These are phyloP conservation scores for Campopleginae sp. DNA, from an alignment of 2,888 invertebrate species.

Conservation along the genomic window DNA sequence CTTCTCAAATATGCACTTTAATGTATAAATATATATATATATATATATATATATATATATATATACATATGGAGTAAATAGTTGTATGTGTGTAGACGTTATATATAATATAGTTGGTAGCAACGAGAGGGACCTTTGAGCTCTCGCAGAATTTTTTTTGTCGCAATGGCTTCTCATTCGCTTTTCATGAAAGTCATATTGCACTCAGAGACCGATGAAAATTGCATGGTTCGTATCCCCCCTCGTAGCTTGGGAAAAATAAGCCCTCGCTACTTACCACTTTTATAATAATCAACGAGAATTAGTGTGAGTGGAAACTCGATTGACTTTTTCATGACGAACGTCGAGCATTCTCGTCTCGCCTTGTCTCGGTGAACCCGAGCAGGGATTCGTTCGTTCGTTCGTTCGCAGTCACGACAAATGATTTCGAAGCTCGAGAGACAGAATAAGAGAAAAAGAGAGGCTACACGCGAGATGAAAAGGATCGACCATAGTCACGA, in stretches of 20 bases:
- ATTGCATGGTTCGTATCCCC: constrained; percentile 22
- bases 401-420: constrained; percentile 48
- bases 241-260: constrained; percentile 30
- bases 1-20: constrained; percentile 23
- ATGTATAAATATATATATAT: constrained; percentile 16
- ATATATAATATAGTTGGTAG: constrained; percentile 27
- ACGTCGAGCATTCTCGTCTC: constrained; percentile 20
- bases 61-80: not conserved
- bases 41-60: constrained; percentile 18
- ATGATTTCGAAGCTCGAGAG: constrained; percentile 42
- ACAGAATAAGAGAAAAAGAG: not conserved
- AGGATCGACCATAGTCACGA: constrained; percentile 51
- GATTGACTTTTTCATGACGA: constrained; percentile 48
- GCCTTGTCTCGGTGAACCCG: constrained; percentile 17
- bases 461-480: not conserved
- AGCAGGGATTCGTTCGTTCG: constrained; percentile 29
- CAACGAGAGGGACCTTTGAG: constrained; percentile 48
- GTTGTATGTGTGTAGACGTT: not conserved
- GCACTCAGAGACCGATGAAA: constrained; percentile 48
- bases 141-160: constrained; percentile 32
- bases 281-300: constrained; percentile 22
- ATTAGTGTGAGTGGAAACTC: not conserved
- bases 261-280: not conserved
- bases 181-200: constrained; percentile 49
- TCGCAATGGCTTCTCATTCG: constrained; percentile 34